Base-by-base conservation (phyloP, 2,797 vertebrate species). In the Cryptoblepharus egeriae region DNA sequence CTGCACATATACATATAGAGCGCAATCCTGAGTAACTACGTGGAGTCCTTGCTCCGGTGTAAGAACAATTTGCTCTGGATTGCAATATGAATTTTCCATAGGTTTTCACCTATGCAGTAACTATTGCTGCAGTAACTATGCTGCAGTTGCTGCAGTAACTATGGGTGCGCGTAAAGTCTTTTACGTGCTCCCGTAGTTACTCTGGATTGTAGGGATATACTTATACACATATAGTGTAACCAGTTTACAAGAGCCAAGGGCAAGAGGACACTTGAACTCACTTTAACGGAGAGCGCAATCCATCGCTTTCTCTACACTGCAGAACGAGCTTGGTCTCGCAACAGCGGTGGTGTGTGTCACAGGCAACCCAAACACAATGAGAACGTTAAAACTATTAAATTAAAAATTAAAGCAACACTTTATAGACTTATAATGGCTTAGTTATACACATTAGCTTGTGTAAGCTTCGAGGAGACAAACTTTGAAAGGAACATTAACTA, bases 381-480 rank as follows among this genome's bases (percentile, higher is more conserved):
- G 39, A 58, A 64, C 3, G 20, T 28, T 5, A 61, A 81, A 45
- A 10, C 37, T 57, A 58, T 58, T 58, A 24, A 22, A 77, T 65
- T 57, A 76, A 72, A 70, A 63, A 80, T 55, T 76, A 64, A 76
- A 80, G 77, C 37, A 22, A 15, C 12, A n/a, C 67, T 76, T 58
- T 64, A 55, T 32, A 42, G 65, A 4, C 42, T 64, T 64, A 37
- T 80, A 80, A 80, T 75, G 71, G 42, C 73, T 76, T 75, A 55
- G 57, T 63, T 80, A 72, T 42, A 58, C 60, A 61, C 10, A 6
- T 77, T 65, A 49, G 67, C 68, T 85, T 72, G 35, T 60, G 52
- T 81, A 81, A 81, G 68, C 67, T 71, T 58, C 24, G 35, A 81
- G 73, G 67, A 75, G 60, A 65, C 74, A 77, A 80, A 55, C 67